Evolutionary conservation across 92 coral and sea anemone genomes (phyloP).

Genomic region (Zoanthus gigantus): DNA sequence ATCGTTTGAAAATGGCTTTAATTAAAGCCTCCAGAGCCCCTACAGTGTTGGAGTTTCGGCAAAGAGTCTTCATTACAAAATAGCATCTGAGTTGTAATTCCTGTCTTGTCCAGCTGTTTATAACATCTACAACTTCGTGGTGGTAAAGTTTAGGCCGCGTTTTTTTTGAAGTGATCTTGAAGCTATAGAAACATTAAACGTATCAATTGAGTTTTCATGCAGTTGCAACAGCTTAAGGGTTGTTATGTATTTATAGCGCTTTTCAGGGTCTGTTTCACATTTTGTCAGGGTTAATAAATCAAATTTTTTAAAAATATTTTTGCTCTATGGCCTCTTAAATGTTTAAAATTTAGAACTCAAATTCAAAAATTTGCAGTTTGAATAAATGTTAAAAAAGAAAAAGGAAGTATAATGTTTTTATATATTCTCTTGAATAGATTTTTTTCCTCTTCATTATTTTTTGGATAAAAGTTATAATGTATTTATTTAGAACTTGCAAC

Average conservation of each 20-base stretch:
- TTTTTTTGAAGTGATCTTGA: neutral
- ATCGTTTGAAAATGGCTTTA: slow-evolving; percentile 8
- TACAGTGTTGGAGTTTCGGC: neutral
- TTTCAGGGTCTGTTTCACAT: neutral
- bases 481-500: too few species aligned
- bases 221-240: neutral
- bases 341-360: too few species aligned
- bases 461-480: too few species aligned
- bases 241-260: neutral
- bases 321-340: too few species aligned
- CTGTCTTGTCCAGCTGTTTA: slow-evolving; percentile 20
- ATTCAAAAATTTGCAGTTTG: too few species aligned
- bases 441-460: too few species aligned
- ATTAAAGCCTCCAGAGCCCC: slow-evolving; percentile 7
- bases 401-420: too few species aligned
- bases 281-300: neutral
- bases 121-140: slow-evolving; percentile 38
- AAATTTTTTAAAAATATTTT: neutral
- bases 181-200: neutral
- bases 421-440: too few species aligned
- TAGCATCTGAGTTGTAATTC: neutral
- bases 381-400: too few species aligned
- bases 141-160: slow-evolving; percentile 28
- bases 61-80: slow-evolving; percentile 11
- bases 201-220: slow-evolving; percentile 23